A percentile compares a stretch with the other conserved stretches of the same genome.
Evolutionary conservation across 2,888 invertebrate genomes (phyloP).

Genomic region (Ochropleura plecta): DNA sequence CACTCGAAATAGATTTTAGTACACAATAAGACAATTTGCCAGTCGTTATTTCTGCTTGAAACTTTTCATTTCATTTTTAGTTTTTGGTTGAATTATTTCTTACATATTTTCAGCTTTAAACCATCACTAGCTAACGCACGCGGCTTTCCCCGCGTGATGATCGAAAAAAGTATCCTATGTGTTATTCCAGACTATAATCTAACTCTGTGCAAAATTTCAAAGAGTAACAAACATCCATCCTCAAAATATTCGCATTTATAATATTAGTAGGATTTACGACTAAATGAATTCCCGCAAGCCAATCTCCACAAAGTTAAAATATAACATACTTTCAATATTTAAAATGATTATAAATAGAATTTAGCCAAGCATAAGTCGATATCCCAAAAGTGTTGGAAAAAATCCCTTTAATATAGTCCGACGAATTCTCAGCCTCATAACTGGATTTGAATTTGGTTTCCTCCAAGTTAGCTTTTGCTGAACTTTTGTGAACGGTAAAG

Average conservation of each 20-base stretch:
- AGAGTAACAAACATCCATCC: too few species aligned
- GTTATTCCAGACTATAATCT: too few species aligned
- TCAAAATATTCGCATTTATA: too few species aligned
- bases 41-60: too few species aligned
- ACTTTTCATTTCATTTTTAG: too few species aligned
- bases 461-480: slow-evolving; percentile 19
- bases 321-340: not conserved
- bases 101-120: too few species aligned
- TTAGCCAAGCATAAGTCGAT: not conserved
- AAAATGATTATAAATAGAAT: not conserved
- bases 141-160: too few species aligned
- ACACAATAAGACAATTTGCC: too few species aligned
- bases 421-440: slow-evolving; percentile 5
- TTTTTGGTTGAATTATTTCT: not conserved
- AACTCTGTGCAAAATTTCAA: too few species aligned
- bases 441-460: not conserved
- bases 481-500: slow-evolving; percentile 30
- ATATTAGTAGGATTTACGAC: too few species aligned
- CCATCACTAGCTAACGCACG: too few species aligned
- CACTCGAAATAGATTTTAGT: not conserved
- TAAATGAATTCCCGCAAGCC: not conserved
- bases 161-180: too few species aligned
- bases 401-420: not conserved
- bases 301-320: slow-evolving; percentile 1
- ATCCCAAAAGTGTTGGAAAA: not conserved